These are phyloP conservation scores for Miichthys miiuy DNA, from an alignment of 2,797 vertebrate species.

Conservation along the genomic window DNA sequence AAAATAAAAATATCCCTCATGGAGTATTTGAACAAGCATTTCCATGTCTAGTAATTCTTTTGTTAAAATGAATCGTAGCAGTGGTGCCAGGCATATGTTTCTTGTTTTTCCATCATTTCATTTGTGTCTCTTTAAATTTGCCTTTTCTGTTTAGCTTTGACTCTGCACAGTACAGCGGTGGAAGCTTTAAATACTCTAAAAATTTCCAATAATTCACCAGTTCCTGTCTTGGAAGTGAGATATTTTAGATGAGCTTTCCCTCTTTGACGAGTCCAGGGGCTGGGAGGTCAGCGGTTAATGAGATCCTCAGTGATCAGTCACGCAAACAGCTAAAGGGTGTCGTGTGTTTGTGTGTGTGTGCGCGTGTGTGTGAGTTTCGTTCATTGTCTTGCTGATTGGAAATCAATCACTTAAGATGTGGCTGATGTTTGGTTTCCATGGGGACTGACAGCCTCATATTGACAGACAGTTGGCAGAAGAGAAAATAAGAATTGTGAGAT, in stretches of 20 bases:
- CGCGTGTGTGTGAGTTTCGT: not conserved
- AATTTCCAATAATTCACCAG: slow-evolving; percentile 35
- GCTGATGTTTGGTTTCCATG: slow-evolving; percentile 52
- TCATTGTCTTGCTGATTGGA: slow-evolving; percentile 51
- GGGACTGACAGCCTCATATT: slow-evolving; percentile 35
- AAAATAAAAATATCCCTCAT: not conserved
- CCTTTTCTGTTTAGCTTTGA: not conserved
- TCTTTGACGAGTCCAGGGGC: not conserved
- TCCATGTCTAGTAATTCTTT: not conserved
- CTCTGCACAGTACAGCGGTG: not conserved
- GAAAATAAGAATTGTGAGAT: not conserved
- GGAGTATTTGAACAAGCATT: not conserved
- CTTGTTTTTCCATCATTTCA: not conserved
- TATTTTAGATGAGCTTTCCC: slow-evolving; percentile 18
- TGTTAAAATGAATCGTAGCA: not conserved
- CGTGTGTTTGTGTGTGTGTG: not conserved
- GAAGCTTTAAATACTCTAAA: slow-evolving; percentile 9
- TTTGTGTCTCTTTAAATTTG: not conserved
- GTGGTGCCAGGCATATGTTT: not conserved
- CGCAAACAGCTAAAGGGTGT: slow-evolving; percentile 35
- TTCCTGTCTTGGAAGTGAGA: slow-evolving; percentile 10
- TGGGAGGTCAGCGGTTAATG: slow-evolving; percentile 32
- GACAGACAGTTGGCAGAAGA: slow-evolving; percentile 23
- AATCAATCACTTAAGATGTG: slow-evolving; percentile 54
- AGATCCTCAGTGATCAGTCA: slow-evolving; percentile 31